Percentiles rank a stretch among this genome's conserved stretches.
phyloP scores from a whole-genome alignment of 2,888 invertebrate species.

The Agriopis marginaria region DNA sequence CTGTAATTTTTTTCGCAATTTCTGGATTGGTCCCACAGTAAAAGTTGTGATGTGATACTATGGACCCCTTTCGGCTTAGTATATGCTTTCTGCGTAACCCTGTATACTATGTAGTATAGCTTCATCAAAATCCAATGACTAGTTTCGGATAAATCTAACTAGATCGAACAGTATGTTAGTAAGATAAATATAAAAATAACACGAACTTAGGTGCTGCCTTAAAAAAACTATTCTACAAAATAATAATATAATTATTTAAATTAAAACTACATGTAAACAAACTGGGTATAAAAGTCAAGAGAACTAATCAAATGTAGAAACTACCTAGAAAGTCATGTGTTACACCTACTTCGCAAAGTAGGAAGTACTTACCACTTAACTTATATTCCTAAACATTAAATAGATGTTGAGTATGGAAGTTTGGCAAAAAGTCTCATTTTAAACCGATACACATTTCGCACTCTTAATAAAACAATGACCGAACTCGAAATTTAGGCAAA shows the following conservation, averaged over 20 bases:
- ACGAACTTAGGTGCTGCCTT: background rate
- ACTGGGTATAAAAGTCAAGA: conserved; percentile 21
- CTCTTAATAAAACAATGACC: too few species aligned
- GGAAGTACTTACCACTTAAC: conserved; percentile 7
- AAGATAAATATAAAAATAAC: too few species aligned
- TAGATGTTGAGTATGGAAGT: conserved; percentile 12
- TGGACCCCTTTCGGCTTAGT: too few species aligned
- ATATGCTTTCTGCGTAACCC: too few species aligned
- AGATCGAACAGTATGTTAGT: too few species aligned
- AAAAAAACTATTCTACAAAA: conserved; percentile 3
- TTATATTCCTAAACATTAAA: conserved; percentile 12
- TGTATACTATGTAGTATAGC: too few species aligned
- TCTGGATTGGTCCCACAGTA: too few species aligned
- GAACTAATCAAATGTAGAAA: conserved; percentile 3
- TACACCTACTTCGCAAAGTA: background rate
- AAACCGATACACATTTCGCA: conserved; percentile 11
- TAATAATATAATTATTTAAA: background rate
- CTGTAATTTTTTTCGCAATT: too few species aligned
- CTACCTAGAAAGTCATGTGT: conserved; percentile 2
- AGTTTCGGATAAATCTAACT: too few species aligned
- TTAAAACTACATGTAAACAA: conserved; percentile 18
- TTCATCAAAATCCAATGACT: too few species aligned
- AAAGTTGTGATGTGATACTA: too few species aligned
- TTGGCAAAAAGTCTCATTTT: conserved; percentile 7
- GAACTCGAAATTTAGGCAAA: too few species aligned